Evolutionary conservation across 2,888 invertebrate genomes (phyloP), one percentile per base, ranked within the genome.

Genomic region (Merodon equestris): DNA sequence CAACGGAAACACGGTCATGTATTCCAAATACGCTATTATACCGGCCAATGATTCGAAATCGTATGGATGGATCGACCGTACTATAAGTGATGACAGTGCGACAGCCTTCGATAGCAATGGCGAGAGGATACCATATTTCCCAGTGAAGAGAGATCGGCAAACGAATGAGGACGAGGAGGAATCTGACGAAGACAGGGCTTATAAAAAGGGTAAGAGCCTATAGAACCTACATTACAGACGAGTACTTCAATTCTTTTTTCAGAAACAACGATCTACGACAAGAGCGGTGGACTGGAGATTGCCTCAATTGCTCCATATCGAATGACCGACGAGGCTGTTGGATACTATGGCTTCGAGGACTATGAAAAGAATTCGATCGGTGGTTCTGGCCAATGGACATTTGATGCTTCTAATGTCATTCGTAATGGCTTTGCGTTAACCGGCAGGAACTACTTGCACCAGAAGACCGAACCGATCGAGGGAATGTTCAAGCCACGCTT

Each of bases 261-360:
- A 68, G 67, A 40, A 13, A 61, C 56, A 48, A 71, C 53, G 1
- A 54, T 63, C 9, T 63, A 38, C 50, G 64, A 58, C 19, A 57
- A 45, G 40, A 13, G 50, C 38, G 58, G 64, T 17, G 13, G 1
- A 4, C 38, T 64, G 0, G 53, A 64, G 12, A 56, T 72, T 12
- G 64, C 64, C 1, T 19, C 51, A n/a, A 57, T 40, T 40, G 42
- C 57, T 10, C 64, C 64, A 18, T 64, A 36, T 19, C 14, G 27
- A 9, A 12, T 36, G 1, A 1, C n/a, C 3, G 47, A 57, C 14
- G 51, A 72, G 1, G 4, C n/a, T 1, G 51, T 64, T 15, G 53
- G 51, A 7, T 72, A 72, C 15, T 58, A 53, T 3, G 72, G 72
- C 12, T 72, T 72, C n/a, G 72, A 72, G 27, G 57, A 64, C 45